Base-by-base conservation (phyloP, 1,140 invertebrate species). In the Macrostomum lignano region DNA sequence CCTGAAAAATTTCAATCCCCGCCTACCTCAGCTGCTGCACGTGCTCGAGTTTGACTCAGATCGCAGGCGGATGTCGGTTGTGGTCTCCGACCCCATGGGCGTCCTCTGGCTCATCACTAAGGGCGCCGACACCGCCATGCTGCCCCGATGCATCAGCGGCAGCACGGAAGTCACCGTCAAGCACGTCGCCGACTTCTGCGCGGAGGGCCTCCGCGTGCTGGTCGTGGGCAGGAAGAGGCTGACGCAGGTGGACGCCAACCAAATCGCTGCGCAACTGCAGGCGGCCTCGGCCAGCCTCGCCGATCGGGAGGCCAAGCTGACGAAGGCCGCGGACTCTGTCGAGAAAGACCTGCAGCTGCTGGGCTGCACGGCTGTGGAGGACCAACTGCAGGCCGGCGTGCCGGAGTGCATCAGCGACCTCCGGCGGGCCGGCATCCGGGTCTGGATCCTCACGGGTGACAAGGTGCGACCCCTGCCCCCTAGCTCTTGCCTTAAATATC, bases 351-450 rank as follows among this genome's bases (percentile, higher is more conserved):
- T 82, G 2, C 65, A 60, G 0, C 44, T 79, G 3, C 42, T 77
- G 1, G 76, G 76, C 1, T 71, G 71, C 1, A 76, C 73, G 0
- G 76, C 68, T 1, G 67, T 82, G 1, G 75, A 79, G 47, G 76
- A 82, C 57, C 66, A 68, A 21, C 58, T 81, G 2, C 75, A 81
- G 44, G 72, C 74, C 19, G 64, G 67, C 7, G 75, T 79, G 2
- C 63, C 64, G 3, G 70, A 74, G 37, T 76, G 74, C 0, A 57
- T 79, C 9, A 65, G 67, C 11, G 58, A 67, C 2, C 49, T 81
- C 14, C 58, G 68, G 31, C 46, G 55, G 3, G 74, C 74, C 25
- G 74, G 72, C 0, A 70, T 78, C 17, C 73, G 69, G 52, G 93
- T 17, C 11, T 21, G n/a, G n/a, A n/a, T n/a, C n/a, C n/a, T n/a